Conservation (phyloP, 2,113 vertebrate genomes). For the Ceratotherium simum region DNA sequence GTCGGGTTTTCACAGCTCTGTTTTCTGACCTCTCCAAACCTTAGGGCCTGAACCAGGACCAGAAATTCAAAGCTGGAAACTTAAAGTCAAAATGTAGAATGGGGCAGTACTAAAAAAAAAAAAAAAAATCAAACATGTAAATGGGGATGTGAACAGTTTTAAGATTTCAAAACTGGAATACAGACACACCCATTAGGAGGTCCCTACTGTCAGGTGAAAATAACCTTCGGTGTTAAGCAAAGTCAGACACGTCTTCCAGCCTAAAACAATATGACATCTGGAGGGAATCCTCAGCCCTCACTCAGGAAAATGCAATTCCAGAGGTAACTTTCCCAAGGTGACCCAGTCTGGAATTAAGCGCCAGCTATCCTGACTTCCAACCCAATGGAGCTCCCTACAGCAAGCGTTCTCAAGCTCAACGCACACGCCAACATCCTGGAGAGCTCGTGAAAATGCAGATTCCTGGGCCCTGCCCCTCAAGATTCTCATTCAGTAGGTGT, state of each 20-base stretch:
- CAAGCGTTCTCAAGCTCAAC: fast-evolving
- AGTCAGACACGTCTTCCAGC: neutral
- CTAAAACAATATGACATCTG: fast-evolving
- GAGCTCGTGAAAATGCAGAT: neutral
- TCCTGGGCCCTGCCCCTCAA: neutral
- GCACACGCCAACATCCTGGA: fast-evolving
- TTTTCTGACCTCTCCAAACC: constrained; percentile 27
- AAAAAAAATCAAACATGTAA: neutral
- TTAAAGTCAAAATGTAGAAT: neutral
- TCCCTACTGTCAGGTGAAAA: neutral
- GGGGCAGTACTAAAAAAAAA: neutral
- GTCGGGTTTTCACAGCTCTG: neutral
- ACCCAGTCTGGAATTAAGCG: fast-evolving
- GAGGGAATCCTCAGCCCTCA: neutral
- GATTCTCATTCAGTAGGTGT: fast-evolving
- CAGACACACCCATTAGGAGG: neutral
- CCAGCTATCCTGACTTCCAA: neutral
- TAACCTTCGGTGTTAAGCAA: fast-evolving
- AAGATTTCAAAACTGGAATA: neutral
- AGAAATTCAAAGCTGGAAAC: neutral
- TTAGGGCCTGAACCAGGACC: neutral
- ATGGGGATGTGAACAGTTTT: neutral
- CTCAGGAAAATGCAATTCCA: neutral
- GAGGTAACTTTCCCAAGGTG: neutral
- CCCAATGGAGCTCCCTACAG: fast-evolving